Percentiles rank a stretch among this genome's conserved stretches.
These are phyloP conservation scores for Leptopilina clavipes DNA, from an alignment of 1,140 invertebrate genomes.

Conservation along the genomic window DNA sequence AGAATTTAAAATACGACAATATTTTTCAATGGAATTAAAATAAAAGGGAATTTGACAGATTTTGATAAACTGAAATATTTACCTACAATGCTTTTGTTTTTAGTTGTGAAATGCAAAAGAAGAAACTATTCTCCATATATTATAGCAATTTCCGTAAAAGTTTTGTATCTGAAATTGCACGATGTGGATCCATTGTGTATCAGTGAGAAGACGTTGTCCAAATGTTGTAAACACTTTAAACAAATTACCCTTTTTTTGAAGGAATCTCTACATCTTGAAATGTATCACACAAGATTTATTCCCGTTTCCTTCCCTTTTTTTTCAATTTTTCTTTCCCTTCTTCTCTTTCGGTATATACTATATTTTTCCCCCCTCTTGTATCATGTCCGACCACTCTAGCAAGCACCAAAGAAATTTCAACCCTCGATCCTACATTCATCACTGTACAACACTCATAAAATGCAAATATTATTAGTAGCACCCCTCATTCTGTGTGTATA, in stretches of 20 bases:
- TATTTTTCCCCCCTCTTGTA: background rate
- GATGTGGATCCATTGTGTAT: background rate
- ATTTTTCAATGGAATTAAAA: too few relatives aligned
- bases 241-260: background rate
- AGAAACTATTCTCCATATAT: slow-evolving; percentile 6
- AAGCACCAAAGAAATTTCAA: slow-evolving; percentile 18
- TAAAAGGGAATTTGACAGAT: too few relatives aligned
- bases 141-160: background rate
- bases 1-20: too few relatives aligned
- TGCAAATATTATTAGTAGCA: slow-evolving; percentile 33
- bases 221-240: slow-evolving; percentile 22
- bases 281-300: slow-evolving; percentile 13
- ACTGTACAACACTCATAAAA: slow-evolving; percentile 1
- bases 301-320: background rate
- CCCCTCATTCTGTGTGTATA: background rate
- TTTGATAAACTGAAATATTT: too few relatives aligned
- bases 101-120: too few relatives aligned
- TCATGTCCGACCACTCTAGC: too few relatives aligned
- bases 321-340: background rate
- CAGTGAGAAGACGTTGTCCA: background rate
- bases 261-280: background rate
- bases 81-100: too few relatives aligned
- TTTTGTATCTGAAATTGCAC: slow-evolving; percentile 10
- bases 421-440: slow-evolving; percentile 5
- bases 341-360: background rate